Evolutionary conservation across 2,888 invertebrate species (phyloP).

Genomic region (Leptinotarsa peninsularis): DNA sequence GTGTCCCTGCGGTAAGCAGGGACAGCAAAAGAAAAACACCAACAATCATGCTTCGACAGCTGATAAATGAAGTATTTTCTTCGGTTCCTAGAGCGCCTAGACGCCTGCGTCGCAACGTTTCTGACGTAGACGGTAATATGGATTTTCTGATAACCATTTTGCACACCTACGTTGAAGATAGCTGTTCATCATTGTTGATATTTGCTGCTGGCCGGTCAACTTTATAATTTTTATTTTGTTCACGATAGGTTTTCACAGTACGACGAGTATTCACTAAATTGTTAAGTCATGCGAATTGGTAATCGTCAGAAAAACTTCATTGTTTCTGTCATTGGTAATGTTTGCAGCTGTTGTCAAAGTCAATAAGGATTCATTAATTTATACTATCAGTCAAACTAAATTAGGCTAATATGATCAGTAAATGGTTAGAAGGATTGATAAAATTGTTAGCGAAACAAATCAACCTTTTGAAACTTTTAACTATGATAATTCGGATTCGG

Average conservation of each 20-base stretch:
- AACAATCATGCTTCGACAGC: constrained; percentile 28
- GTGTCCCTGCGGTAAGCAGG: constrained; percentile 28
- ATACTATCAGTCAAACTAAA: neutral
- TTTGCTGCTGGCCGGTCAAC: neutral
- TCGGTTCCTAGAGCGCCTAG: constrained; percentile 11
- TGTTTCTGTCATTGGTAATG: neutral
- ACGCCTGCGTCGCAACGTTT: constrained; percentile 25
- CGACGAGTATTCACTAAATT: neutral
- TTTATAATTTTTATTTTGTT: neutral
- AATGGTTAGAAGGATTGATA: too few relatives aligned
- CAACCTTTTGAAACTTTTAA: too few relatives aligned
- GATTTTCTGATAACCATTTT: constrained; percentile 52
- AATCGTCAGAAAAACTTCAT: neutral
- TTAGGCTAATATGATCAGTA: too few relatives aligned
- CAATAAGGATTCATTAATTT: neutral
- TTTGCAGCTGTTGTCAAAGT: neutral
- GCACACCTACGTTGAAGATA: constrained; percentile 14
- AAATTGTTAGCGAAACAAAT: too few relatives aligned
- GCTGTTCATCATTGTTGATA: constrained; percentile 16
- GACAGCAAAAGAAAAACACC: constrained; percentile 26
- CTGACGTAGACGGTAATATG: constrained; percentile 48
- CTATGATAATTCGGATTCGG: too few relatives aligned
- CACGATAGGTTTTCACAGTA: neutral
- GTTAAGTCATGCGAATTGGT: neutral
- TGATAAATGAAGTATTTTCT: constrained; percentile 11